A percentile compares a stretch with the other conserved stretches of the same genome.
These are phyloP conservation scores for Monoplex corrugatus DNA, from an alignment of 2,888 invertebrate genomes.

Conservation along the genomic window DNA sequence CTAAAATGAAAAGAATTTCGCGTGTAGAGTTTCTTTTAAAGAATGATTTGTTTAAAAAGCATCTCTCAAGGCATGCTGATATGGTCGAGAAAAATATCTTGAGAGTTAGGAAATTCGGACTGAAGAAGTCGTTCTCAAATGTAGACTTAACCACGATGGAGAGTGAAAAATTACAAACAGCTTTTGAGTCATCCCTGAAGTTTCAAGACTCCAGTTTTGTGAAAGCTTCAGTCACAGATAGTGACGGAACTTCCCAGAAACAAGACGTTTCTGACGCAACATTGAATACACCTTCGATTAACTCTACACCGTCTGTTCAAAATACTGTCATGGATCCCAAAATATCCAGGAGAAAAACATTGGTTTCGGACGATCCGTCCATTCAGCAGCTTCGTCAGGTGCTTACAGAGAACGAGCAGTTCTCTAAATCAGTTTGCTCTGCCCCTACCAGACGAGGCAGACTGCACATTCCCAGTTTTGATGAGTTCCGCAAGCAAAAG, in stretches of 20 bases:
- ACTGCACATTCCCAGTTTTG: constrained; percentile 63
- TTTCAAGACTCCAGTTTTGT: background rate
- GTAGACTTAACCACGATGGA: constrained; percentile 63
- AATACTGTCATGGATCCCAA: background rate
- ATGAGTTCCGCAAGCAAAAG: constrained; percentile 58
- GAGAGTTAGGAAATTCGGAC: constrained; percentile 48
- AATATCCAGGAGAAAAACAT: constrained; percentile 19
- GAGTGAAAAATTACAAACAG: constrained; percentile 35
- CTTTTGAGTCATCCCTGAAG: constrained; percentile 7
- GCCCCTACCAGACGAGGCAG: constrained; percentile 44
- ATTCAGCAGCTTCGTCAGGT: background rate
- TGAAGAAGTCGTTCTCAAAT: constrained; percentile 69
- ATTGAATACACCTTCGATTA: background rate
- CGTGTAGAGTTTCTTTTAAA: constrained; percentile 69
- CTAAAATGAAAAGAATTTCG: constrained; percentile 40
- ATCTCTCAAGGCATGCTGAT: constrained; percentile 66
- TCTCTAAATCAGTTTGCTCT: background rate
- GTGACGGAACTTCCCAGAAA: background rate
- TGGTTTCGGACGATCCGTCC: background rate
- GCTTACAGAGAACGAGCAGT: background rate
- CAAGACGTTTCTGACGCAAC: background rate
- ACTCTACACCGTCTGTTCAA: background rate
- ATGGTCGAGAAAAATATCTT: constrained; percentile 55
- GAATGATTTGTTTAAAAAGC: constrained; percentile 68
- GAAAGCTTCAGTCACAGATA: background rate